These are phyloP conservation scores for Gila orcuttii DNA, from an alignment of 2,113 vertebrate genomes.

Conservation along the genomic window DNA sequence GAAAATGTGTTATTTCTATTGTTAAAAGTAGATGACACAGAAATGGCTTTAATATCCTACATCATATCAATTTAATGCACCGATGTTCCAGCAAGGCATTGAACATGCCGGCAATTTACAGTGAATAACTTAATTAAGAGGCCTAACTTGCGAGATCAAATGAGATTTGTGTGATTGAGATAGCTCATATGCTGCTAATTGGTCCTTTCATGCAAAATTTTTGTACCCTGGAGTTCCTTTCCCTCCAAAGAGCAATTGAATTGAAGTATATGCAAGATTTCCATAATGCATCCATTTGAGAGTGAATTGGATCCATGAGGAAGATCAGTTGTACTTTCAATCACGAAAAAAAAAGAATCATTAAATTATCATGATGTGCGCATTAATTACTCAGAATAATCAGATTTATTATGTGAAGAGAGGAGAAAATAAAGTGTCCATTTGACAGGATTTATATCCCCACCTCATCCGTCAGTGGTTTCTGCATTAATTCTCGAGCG, in stretches of 20 bases:
- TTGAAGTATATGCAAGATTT: neutral
- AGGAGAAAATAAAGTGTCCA: neutral
- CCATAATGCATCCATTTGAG: neutral
- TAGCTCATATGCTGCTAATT: conserved; percentile 44
- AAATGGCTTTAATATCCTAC: conserved; percentile 1
- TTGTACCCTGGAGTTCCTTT: conserved; percentile 42
- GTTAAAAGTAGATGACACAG: neutral
- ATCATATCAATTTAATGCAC: conserved; percentile 7
- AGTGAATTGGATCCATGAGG: neutral
- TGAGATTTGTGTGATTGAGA: conserved; percentile 50
- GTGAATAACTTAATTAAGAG: conserved; percentile 42
- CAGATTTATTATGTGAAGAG: neutral
- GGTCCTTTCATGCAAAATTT: conserved; percentile 49
- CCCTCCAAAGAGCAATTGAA: conserved; percentile 25
- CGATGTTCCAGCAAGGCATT: neutral
- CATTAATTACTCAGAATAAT: neutral
- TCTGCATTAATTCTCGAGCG: conserved; percentile 16
- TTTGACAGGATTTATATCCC: neutral
- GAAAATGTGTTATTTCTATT: neutral
- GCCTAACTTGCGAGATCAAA: conserved; percentile 39
- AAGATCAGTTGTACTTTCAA: neutral
- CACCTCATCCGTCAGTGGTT: conserved; percentile 13
- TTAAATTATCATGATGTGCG: neutral
- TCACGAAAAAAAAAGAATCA: neutral
- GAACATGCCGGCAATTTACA: conserved; percentile 24